Conservation (phyloP, 2,113 vertebrate species). For the Phalacrocorax carbo region DNA sequence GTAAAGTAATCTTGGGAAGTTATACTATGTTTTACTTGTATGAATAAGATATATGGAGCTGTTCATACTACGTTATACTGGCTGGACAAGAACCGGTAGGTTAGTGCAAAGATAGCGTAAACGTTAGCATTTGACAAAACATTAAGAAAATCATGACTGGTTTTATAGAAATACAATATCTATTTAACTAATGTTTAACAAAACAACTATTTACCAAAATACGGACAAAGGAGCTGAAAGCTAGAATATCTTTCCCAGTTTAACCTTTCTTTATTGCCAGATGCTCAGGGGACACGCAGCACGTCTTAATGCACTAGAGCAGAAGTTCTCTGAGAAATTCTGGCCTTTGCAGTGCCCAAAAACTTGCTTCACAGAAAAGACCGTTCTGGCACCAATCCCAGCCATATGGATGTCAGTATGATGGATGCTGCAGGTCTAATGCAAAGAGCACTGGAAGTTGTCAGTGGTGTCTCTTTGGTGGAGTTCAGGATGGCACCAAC, state of each 20-base stretch:
- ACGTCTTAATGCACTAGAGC: not conserved
- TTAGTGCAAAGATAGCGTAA: not conserved
- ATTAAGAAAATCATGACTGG: not conserved
- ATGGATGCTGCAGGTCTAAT: not conserved
- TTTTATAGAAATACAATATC: not conserved
- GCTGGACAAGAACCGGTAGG: not conserved
- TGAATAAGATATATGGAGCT: not conserved
- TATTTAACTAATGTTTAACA: not conserved
- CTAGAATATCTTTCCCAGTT: not conserved
- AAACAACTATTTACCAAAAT: too few relatives aligned
- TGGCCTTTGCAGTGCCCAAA: not conserved
- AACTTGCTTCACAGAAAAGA: not conserved
- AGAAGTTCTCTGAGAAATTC: not conserved
- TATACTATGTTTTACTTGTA: not conserved
- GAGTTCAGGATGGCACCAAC: not conserved
- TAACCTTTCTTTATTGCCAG: not conserved
- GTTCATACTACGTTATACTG: not conserved
- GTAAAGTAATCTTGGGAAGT: not conserved
- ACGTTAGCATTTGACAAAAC: not conserved
- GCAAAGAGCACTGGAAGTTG: not conserved
- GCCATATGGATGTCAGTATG: not conserved
- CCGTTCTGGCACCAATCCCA: not conserved
- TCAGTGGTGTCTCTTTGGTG: not conserved
- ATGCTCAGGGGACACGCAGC: not conserved
- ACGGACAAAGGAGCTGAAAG: not conserved